Conservation (phyloP, 2,113 vertebrate genomes). For the Megaceryle torquata region DNA sequence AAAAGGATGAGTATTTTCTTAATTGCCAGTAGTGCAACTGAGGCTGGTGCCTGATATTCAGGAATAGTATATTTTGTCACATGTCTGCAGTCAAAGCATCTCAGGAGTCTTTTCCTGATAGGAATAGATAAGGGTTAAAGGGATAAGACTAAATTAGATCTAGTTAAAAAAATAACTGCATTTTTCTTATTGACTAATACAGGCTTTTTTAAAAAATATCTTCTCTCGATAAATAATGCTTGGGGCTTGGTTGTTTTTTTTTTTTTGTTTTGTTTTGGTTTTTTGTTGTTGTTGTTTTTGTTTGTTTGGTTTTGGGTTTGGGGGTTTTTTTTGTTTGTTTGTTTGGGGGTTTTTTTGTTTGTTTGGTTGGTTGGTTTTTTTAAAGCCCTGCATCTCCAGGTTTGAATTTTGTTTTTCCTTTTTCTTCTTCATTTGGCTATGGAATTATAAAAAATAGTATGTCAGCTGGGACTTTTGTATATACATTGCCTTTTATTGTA, state of each 20-base stretch:
- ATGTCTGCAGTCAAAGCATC: neutral
- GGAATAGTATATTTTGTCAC: neutral
- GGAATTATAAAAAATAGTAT: neutral
- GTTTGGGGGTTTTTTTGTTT: too few species aligned
- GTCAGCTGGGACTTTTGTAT: neutral
- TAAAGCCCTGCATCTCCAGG: neutral
- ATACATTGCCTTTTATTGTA: neutral
- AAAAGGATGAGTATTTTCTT: neutral
- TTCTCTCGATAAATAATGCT: neutral
- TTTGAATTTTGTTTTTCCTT: neutral
- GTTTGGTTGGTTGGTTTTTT: neutral
- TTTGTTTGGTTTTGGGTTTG: too few species aligned
- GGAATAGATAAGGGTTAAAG: too few species aligned
- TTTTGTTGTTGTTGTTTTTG: neutral
- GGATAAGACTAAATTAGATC: neutral
- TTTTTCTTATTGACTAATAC: neutral
- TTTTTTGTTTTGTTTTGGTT: neutral
- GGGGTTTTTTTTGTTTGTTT: neutral
- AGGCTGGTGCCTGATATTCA: neutral
- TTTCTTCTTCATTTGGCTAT: neutral
- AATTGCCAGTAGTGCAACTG: neutral
- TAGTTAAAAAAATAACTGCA: neutral
- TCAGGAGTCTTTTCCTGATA: neutral
- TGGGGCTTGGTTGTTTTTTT: neutral
- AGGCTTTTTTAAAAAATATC: neutral